phyloP scores from a whole-genome alignment of 2,797 vertebrate species.

The Gambusia yucatana region DNA sequence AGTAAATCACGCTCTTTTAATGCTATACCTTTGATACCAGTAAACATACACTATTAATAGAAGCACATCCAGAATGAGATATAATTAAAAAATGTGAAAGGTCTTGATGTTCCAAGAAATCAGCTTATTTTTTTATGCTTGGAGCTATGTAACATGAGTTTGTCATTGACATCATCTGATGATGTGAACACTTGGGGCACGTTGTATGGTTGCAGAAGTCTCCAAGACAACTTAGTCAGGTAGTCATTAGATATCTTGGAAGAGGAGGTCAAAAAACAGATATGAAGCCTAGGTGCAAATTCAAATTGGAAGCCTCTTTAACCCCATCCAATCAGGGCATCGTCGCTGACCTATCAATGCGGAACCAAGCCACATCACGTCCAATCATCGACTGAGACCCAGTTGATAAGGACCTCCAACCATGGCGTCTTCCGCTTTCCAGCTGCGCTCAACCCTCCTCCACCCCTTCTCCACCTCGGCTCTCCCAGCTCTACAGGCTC shows the following conservation, averaged over 20 bases:
- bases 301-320: too few species aligned
- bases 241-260: not conserved
- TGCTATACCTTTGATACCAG: not conserved
- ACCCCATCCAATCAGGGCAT: too few species aligned
- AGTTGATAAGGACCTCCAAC: too few species aligned
- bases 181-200: not conserved
- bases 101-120: not conserved
- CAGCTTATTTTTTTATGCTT: not conserved
- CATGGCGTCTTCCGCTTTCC: too few species aligned
- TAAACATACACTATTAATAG: not conserved
- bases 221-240: not conserved
- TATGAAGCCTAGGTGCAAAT: too few species aligned
- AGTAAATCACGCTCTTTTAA: not conserved
- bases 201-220: not conserved
- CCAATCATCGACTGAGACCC: too few species aligned
- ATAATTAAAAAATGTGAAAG: not conserved
- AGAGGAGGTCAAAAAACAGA: not conserved
- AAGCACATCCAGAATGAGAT: not conserved
- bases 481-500: too few species aligned
- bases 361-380: too few species aligned
- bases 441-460: too few species aligned
- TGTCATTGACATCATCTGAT: not conserved
- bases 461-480: too few species aligned
- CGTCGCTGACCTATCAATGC: too few species aligned
- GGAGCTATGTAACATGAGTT: not conserved